Conservation (phyloP, 2,113 vertebrate species). For the Notothenia coriiceps region DNA sequence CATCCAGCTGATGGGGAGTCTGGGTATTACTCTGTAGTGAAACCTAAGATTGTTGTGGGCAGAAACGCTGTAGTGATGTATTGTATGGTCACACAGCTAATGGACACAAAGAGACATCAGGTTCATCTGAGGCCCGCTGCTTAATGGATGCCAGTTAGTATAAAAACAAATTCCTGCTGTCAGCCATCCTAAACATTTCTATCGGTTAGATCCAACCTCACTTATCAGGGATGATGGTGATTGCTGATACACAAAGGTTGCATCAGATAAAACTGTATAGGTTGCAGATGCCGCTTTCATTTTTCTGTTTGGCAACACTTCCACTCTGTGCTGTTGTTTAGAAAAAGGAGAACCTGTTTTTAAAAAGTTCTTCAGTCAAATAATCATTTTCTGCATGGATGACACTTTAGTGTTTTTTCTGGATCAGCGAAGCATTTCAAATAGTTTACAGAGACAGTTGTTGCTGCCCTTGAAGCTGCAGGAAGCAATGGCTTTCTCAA, state of each 20-base stretch:
- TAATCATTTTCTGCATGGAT: conserved; percentile 24
- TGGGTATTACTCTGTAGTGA: conserved; percentile 23
- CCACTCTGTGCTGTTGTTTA: neutral
- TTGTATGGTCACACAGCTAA: conserved; percentile 71
- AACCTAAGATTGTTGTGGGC: conserved; percentile 50
- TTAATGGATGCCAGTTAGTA: conserved; percentile 69
- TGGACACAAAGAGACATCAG: conserved; percentile 45
- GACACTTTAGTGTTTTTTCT: conserved; percentile 20
- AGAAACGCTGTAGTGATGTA: conserved; percentile 41
- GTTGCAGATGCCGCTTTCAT: conserved; percentile 14
- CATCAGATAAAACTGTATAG: conserved; percentile 19
- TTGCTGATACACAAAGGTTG: conserved; percentile 26
- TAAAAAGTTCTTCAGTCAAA: neutral
- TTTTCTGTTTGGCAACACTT: conserved; percentile 22
- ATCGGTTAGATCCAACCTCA: conserved; percentile 32
- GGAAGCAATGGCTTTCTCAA: neutral
- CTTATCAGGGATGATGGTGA: conserved; percentile 27
- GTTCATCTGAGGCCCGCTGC: conserved; percentile 47
- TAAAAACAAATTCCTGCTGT: conserved; percentile 47
- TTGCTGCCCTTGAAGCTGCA: neutral
- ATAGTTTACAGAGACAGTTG: conserved; percentile 13
- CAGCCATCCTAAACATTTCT: conserved; percentile 43
- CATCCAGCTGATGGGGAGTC: conserved; percentile 39
- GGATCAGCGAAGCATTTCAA: conserved; percentile 20
- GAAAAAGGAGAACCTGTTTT: conserved; percentile 20